phyloP scores from a whole-genome alignment of 2,888 invertebrate species.

The Himalopsyche anomala region DNA sequence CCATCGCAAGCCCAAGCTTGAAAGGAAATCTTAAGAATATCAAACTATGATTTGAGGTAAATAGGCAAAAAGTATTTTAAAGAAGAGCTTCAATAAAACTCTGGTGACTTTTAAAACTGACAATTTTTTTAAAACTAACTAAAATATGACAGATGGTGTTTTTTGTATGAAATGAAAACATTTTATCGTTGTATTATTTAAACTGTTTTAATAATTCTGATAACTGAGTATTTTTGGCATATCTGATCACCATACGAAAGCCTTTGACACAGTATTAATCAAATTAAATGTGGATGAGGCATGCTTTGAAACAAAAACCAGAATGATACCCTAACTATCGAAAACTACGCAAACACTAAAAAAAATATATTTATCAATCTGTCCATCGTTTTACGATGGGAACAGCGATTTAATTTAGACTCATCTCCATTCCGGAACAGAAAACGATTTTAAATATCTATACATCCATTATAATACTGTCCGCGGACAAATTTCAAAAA shows the following conservation, averaged over 20 bases:
- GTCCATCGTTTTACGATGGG: background rate
- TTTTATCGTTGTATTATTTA: no score
- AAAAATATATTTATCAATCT: background rate
- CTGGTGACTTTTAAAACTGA: no score
- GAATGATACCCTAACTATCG: background rate
- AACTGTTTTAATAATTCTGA: no score
- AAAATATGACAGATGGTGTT: no score
- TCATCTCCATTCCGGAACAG: background rate
- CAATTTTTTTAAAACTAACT: no score
- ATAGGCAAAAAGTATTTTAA: no score
- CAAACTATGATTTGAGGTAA: no score
- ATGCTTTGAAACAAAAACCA: conserved; percentile 32
- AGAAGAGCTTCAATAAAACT: no score
- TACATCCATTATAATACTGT: background rate
- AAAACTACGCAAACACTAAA: conserved; percentile 35
- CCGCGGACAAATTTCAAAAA: conserved; percentile 11
- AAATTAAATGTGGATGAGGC: conserved; percentile 1
- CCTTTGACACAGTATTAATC: background rate
- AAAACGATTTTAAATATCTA: background rate
- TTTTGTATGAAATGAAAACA: no score
- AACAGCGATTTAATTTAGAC: background rate
- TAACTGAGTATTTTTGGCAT: background rate
- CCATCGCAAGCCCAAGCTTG: no score
- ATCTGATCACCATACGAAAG: conserved; percentile 10
- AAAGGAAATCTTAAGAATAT: no score